Evolutionary conservation across 2,113 vertebrate genomes (phyloP).

Genomic region (Procavia capensis): DNA sequence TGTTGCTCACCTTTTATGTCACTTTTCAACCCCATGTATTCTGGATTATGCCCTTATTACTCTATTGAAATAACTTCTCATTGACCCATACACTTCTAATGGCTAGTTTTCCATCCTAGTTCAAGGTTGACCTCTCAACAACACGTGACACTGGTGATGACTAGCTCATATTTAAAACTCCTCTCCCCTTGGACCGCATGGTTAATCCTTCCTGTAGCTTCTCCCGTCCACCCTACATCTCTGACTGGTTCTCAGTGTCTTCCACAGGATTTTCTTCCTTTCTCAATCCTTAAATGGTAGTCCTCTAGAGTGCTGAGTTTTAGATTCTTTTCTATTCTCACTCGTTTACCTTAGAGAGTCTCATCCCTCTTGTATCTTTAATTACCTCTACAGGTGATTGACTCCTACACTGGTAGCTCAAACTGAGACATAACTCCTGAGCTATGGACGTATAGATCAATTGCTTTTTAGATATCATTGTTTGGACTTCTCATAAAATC

Average conservation of each 20-base stretch:
- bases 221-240: background rate
- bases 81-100: background rate
- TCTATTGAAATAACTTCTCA: background rate
- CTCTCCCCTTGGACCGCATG: background rate
- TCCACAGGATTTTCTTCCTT: background rate
- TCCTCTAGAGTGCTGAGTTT: background rate
- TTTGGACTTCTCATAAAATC: background rate
- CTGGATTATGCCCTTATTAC: background rate
- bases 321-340: background rate
- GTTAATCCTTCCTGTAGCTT: background rate
- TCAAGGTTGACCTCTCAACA: background rate
- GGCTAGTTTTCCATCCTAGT: background rate
- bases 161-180: background rate
- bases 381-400: background rate
- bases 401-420: background rate
- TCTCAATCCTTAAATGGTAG: too few species aligned
- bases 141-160: background rate
- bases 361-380: background rate
- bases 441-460: background rate
- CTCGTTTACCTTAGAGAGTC: background rate
- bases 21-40: background rate
- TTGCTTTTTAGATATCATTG: background rate
- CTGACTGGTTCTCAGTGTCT: background rate
- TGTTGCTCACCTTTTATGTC: accelerated
- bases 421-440: background rate